These are phyloP conservation scores for Rachycentron canadum DNA, from an alignment of 2,797 vertebrate species.

Conservation along the genomic window DNA sequence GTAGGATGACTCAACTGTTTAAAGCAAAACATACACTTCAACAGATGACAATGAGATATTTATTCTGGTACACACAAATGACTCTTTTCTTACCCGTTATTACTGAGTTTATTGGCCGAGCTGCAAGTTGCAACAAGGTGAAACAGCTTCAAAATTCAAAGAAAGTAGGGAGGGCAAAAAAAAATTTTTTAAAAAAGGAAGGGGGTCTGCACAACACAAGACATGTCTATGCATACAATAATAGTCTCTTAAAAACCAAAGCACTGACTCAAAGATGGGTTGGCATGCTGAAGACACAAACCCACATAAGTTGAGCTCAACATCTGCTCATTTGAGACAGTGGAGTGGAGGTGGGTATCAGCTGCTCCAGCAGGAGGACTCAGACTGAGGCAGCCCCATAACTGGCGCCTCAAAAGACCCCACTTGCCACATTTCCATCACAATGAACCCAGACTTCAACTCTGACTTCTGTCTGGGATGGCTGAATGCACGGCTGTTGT, in stretches of 20 bases:
- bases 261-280: constrained; percentile 1
- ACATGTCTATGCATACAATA: neutral
- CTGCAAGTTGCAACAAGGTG: constrained; percentile 47
- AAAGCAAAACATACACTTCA: constrained; percentile 33
- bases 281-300: constrained; percentile 2
- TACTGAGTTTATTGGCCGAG: neutral
- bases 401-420: constrained; percentile 80
- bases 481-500: constrained; percentile 80
- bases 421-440: constrained; percentile 86
- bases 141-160: neutral
- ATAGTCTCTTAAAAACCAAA: neutral
- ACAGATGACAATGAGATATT: constrained; percentile 32
- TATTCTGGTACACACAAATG: constrained; percentile 16
- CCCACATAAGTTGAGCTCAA: constrained; percentile 5
- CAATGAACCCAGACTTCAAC: constrained; percentile 87
- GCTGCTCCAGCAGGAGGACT: constrained; percentile 67
- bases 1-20: constrained; percentile 69
- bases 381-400: constrained; percentile 61
- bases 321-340: constrained; percentile 35
- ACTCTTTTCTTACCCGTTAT: constrained; percentile 15
- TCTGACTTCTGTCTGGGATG: constrained; percentile 85
- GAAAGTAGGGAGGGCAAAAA: constrained; percentile 2
- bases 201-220: neutral
- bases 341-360: constrained; percentile 63
- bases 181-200: neutral